Base-by-base conservation (phyloP, 23 tunicate genomes). In the Phallusia fumigata region DNA sequence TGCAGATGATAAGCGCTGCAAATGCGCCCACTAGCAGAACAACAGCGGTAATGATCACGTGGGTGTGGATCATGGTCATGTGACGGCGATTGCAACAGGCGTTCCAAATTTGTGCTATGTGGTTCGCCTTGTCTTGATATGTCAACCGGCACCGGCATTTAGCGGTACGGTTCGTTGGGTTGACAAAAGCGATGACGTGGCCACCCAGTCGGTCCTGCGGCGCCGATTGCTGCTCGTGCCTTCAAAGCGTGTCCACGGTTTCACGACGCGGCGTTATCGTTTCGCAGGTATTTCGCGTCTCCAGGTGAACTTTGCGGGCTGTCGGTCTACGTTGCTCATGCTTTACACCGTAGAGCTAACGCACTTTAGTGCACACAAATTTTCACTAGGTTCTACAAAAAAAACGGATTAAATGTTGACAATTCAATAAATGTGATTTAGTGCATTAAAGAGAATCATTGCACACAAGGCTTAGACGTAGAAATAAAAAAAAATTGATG, bases 21-120 rank as follows among this genome's bases (percentile, higher is more conserved):
- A 90, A 69, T 31, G 95, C 95, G 0, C 84, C 87, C 33, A 90
- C 80, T n/a, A 90, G 84, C 2, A 90, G 84, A 15, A 85, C 52
- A 21, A 82, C 84, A 19, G 95, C 95, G 22, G 88, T 74, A n/a
- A 86, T 74, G 64, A 90, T 82, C 0, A 82, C 84, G 77, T 90
- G 84, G 21, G 76, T 65, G 49, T 90, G 95, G 35, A 90, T 72
- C 95, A 90, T 90, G 69, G 69, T 58, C 69, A 24, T 16, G 69
- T 58, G 69, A 24, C 28, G 69, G 69, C 13, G 26, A 21, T 58
- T 58, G 69, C 69, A 21, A 21, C 2, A 21, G 26, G 3, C 3
- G 69, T 24, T 3, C 69, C 28, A 24, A 24, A 2, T 58, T 58
- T 22, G 26, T 21, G 3, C 13, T 2, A 22, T 58, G 28, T 58